Evolutionary conservation across 2,113 vertebrate species (phyloP).

Genomic region (Triplophysa dalaica): DNA sequence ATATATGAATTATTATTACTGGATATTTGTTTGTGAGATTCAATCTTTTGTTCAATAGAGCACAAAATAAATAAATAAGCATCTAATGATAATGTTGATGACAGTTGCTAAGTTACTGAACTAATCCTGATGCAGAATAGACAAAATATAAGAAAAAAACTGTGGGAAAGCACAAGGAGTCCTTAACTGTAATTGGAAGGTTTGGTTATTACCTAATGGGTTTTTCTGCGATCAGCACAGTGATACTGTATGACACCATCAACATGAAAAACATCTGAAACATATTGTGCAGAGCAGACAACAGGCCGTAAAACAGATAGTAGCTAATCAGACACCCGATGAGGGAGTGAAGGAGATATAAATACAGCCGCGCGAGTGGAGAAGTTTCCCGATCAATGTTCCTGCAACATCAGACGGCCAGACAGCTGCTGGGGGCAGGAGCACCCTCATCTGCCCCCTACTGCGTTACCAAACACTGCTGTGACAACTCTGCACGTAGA

Average conservation of each 20-base stretch:
- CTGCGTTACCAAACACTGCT: not conserved
- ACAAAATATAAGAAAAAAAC: not conserved
- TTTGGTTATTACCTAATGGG: no score
- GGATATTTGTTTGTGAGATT: not conserved
- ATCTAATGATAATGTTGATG: not conserved
- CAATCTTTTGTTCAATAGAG: not conserved
- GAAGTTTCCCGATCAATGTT: constrained; percentile 9
- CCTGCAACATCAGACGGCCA: constrained; percentile 35
- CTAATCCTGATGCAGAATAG: not conserved
- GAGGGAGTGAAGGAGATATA: not conserved
- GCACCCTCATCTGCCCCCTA: constrained; percentile 5
- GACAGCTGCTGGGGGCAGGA: constrained; percentile 35
- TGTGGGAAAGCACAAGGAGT: no score
- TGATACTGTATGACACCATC: no score
- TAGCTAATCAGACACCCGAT: not conserved
- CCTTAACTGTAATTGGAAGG: no score
- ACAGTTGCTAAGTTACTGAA: not conserved
- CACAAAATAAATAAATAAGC: not conserved
- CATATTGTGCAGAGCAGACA: no score
- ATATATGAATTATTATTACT: no score
- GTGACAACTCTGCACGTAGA: not conserved
- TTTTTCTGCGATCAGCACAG: no score
- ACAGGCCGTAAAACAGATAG: no score
- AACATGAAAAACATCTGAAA: no score
- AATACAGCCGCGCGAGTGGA: not conserved